Percentiles rank a stretch among this genome's conserved stretches.
Evolutionary conservation across 2,797 vertebrate species (phyloP).

Genomic region (Ptychobarbus kaznakovi): DNA sequence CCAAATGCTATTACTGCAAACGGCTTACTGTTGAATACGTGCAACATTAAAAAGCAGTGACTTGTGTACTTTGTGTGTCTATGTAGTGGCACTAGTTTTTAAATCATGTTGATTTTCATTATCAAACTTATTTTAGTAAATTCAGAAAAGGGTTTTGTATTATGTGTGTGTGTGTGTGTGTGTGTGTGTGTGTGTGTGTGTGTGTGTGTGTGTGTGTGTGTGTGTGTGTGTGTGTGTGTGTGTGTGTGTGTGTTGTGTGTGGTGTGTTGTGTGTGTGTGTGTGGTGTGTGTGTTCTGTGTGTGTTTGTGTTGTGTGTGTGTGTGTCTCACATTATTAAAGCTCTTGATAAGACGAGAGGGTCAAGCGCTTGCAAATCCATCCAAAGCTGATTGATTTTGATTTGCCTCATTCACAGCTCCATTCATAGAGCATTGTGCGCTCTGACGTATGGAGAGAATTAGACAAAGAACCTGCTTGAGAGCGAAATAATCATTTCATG

Average conservation of each 20-base stretch:
- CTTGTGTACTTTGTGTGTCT: not conserved
- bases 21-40: not conserved
- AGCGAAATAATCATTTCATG: constrained; percentile 63
- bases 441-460: constrained; percentile 76
- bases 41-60: not conserved
- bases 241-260: too few species aligned
- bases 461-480: constrained; percentile 77
- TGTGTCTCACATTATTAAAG: constrained; percentile 53
- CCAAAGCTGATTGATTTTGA: constrained; percentile 70
- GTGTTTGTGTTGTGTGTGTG: too few species aligned
- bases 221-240: too few species aligned
- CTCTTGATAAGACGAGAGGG: constrained; percentile 63
- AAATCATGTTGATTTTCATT: not conserved
- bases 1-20: not conserved
- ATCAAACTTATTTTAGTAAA: not conserved
- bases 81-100: not conserved
- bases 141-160: not conserved
- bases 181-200: too few species aligned
- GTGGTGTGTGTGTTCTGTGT: too few species aligned
- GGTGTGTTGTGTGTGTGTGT: too few species aligned
- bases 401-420: constrained; percentile 73
- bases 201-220: too few species aligned
- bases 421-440: constrained; percentile 71
- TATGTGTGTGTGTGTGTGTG: too few species aligned
- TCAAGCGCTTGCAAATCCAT: constrained; percentile 67